Evolutionary conservation across 2,797 vertebrate species (phyloP), one percentile per base, ranked within the genome.

Genomic region (Hozukius guyotensis): DNA sequence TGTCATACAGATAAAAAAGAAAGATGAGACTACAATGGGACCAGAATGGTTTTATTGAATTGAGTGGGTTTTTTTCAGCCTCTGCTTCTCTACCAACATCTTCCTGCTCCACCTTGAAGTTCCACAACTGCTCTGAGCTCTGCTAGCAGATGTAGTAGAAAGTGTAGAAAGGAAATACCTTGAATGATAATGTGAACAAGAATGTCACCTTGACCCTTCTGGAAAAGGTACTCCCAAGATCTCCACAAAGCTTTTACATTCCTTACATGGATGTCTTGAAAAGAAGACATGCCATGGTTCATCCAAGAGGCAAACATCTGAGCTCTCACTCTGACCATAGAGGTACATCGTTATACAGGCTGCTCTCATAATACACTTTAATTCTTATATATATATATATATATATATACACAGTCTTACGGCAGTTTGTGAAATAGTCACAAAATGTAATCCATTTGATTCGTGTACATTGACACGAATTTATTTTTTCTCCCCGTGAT

Each of bases 1-100:
- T 82, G 55, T 42, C 59, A 69, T 4, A n/a, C 53, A 74, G 82
- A 87, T 81, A 31, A 25, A 53, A 22, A 64, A 65, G 31, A 22
- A 36, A 8, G 10, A 42, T 22, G 16, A 10, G 32, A 60, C 52
- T 2, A 49, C 16, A n/a, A 64, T 38, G 5, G 52, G 20, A 27
- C 12, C 32, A 1, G 11, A 24, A 57, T 67, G 38, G 6, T 76
- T 73, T 80, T 38, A 76, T 12, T 65, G 9, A 46, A 20, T 49
- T n/a, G 0, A 49, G 1, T 38, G 53, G 8, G 20, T 14, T 53
- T 18, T 56, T 14, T 62, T 38, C 16, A 3, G 34, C 9, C 20
- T n/a, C 18, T 60, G 16, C 25, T 29, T 79, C 22, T 12, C 6
- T 1, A 2, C 14, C 24, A 67, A 46, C 11, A 2, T 62, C 6